Evolutionary conservation across 2,797 vertebrate species (phyloP).

Genomic region (Hemibagrus guttatus): DNA sequence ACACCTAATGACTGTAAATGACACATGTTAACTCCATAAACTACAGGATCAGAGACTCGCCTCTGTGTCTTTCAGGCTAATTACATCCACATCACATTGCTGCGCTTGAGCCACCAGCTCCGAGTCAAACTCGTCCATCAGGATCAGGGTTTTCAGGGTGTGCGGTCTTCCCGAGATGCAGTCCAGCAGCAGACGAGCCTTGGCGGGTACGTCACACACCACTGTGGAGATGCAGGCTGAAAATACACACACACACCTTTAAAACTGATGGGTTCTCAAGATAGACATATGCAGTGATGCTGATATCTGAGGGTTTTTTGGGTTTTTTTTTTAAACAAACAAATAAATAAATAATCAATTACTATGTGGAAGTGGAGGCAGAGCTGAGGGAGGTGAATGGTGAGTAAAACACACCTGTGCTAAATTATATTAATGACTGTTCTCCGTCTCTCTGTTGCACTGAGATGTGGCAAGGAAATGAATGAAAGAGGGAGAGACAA

Average conservation of each 20-base stretch:
- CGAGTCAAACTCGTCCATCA: constrained; percentile 75
- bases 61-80: constrained; percentile 77
- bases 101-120: constrained; percentile 75
- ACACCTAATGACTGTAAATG: not conserved
- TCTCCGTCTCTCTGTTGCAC: no score
- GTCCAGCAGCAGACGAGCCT: constrained; percentile 74
- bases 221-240: constrained; percentile 76
- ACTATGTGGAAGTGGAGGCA: no score
- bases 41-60: constrained; percentile 59
- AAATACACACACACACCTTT: constrained; percentile 12
- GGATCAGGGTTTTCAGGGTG: constrained; percentile 72
- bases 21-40: not conserved
- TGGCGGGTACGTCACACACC: constrained; percentile 82
- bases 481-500: no score
- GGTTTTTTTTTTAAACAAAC: not conserved
- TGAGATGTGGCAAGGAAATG: no score
- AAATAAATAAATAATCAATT: not conserved
- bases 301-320: not conserved
- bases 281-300: not conserved
- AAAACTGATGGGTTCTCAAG: not conserved
- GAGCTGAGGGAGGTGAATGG: no score
- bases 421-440: no score
- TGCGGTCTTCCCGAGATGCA: constrained; percentile 70
- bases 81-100: constrained; percentile 75
- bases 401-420: no score